Conservation (phyloP, 2,888 invertebrate genomes). For the Pammene aurita region DNA sequence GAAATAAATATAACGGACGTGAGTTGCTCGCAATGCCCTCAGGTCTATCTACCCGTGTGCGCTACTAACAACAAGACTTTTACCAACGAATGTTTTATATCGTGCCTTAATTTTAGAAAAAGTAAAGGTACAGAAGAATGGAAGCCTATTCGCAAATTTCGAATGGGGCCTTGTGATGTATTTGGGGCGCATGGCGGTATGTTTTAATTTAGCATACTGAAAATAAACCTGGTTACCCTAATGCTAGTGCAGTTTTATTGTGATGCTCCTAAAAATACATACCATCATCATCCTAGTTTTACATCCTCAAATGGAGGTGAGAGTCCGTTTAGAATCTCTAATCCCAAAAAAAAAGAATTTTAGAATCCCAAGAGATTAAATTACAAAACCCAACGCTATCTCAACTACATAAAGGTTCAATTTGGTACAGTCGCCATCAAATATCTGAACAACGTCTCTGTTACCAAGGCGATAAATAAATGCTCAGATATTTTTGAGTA, state of each 20-base stretch:
- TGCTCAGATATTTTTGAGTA: no score
- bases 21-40: not conserved
- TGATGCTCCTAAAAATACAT: no score
- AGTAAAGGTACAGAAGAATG: fast-evolving
- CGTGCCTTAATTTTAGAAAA: not conserved
- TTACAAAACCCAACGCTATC: not conserved
- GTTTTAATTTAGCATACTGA: constrained; percentile 33
- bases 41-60: constrained; percentile 25
- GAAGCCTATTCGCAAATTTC: not conserved
- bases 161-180: constrained; percentile 24
- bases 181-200: not conserved
- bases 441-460: no score
- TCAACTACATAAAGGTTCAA: not conserved
- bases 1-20: not conserved
- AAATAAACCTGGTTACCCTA: not conserved
- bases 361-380: no score
- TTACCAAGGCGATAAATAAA: no score
- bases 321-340: no score
- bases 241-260: not conserved
- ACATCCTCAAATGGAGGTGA: no score
- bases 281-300: no score
- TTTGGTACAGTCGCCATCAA: no score
- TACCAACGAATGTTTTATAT: constrained; percentile 24
- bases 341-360: no score
- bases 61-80: constrained; percentile 10